Base-by-base conservation (phyloP, 2,113 vertebrate genomes). In the Nothoprocta pentlandii region DNA sequence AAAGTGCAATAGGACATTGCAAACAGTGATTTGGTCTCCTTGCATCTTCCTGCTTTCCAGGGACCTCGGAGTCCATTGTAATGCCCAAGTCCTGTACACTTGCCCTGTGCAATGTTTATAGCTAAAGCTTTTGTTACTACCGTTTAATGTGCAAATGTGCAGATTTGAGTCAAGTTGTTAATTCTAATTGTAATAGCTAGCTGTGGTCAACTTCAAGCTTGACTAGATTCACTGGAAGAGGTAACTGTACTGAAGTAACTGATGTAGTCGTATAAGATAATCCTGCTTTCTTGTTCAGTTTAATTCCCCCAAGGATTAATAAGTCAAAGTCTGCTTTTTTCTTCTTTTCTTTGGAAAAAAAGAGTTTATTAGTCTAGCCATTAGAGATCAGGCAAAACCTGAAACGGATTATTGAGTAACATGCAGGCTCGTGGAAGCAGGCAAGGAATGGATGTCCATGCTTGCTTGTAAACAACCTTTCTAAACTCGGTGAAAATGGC, bases 41-140 rank as follows among this genome's bases (percentile, higher is more conserved):
- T 61, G 32, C 16, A 26, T 16, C 62, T 81, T 1, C 17, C 34
- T 41, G 47, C 11, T 56, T 71, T 28, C 54, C 49, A 4, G 10
- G 53, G 39, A 16, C 41, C 6, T 17, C 28, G 6, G 28, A 39
- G 44, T 20, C 63, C 26, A 1, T 34, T 34, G 4, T 8, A 59
- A 7, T 1, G 0, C 30, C 3, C 16, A 2, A 21, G 32, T n/a
- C 66, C 39, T 41, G 6, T 54, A 25, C 16, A 25, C 21, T n/a
- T 16, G 23, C 6, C 34, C 14, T 68, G 53, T 3, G 0, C 12
- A 0, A 14, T 53, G n/a, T 20, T 77, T 26, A 49, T 28, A 51
- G 26, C 9, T 73, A 1, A 80, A 59, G 34, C 5, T 70, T 82
- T 82, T 63, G n/a, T 39, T 53, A 42, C 22, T 30, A 32, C 13